Evolutionary conservation across 2,797 vertebrate species (phyloP), one percentile per base, ranked within the genome.

Genomic region (Eospalax fontanierii): DNA sequence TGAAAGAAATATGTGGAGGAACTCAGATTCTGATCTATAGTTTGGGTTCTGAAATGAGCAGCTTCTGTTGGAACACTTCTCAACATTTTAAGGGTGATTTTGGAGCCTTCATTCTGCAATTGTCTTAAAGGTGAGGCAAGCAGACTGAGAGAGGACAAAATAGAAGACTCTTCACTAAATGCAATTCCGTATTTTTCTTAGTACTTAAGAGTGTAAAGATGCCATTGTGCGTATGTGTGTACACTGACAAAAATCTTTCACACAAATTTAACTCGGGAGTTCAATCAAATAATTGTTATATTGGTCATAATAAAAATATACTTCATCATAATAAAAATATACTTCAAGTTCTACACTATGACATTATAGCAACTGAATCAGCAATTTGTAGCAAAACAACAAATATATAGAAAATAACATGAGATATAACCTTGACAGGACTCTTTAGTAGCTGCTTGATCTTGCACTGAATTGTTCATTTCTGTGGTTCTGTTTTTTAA

Each of bases 1-100:
- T 61, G 21, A 89, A 57, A 61, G 3, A 82, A 71, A 63, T 2
- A 33, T 14, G 3, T 78, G 9, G 35, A 78, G 78, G 30, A 65
- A 28, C 4, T 4, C 33, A 21, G 4, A 46, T 38, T 83, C 66
- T 75, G 43, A 73, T 46, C n/a, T 71, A 26, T 3, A 19, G 35
- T 90, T 79, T 10, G 38, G 46, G 35, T 79, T 28, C 16, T 79
- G 35, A 92, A 73, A 24, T 40, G 28, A 46, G 40, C 40, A 10
- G 26, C 22, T 0, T 18, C 1, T 16, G 0, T 21, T n/a, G 3
- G 19, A 24, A 2, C 7, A 14, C 12, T 80, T 81, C 43, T 46
- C 10, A 30, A 16, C 4, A 74, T 63, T 83, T 63, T 91, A 26
- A 68, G 21, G 59, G 63, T 1, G 70, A 1, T 63, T 16, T 24